A percentile compares a stretch with the other conserved stretches of the same genome.
phyloP scores from a whole-genome alignment of 2,888 invertebrate species.

The Antheraea assamensis region DNA sequence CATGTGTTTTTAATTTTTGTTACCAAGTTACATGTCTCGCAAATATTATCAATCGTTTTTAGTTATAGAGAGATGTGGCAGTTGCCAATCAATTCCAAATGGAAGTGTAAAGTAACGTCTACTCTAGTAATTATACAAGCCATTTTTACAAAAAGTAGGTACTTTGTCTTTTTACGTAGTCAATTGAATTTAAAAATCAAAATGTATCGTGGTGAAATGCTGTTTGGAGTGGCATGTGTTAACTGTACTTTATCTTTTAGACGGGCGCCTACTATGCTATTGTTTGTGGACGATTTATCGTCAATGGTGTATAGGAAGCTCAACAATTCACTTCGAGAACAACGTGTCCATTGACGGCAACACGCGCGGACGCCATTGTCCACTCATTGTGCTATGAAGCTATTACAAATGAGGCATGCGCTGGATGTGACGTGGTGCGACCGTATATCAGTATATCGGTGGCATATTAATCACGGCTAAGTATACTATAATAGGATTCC shows the following conservation, averaged over 20 bases:
- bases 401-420: conserved; percentile 62
- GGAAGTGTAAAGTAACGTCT: too few relatives aligned
- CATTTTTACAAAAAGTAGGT: too few relatives aligned
- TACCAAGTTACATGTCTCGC: too few relatives aligned
- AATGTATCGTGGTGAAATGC: neutral
- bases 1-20: too few relatives aligned
- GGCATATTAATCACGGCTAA: conserved; percentile 17
- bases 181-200: neutral
- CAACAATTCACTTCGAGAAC: conserved; percentile 67
- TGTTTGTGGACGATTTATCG: conserved; percentile 76
- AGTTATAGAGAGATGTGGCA: too few relatives aligned
- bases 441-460: conserved; percentile 35
- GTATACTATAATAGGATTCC: neutral
- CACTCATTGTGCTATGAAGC: conserved; percentile 29
- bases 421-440: conserved; percentile 44
- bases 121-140: too few relatives aligned
- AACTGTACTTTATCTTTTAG: conserved; percentile 29
- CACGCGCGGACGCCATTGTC: conserved; percentile 49
- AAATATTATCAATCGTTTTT: too few relatives aligned
- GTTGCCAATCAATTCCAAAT: too few relatives aligned
- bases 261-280: conserved; percentile 61
- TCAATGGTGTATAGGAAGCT: conserved; percentile 50
- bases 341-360: conserved; percentile 55
- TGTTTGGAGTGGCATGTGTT: conserved; percentile 1
- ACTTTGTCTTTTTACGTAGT: too few relatives aligned